These are phyloP conservation scores for Octodonta nipae DNA, from an alignment of 2,888 invertebrate genomes.

Conservation along the genomic window DNA sequence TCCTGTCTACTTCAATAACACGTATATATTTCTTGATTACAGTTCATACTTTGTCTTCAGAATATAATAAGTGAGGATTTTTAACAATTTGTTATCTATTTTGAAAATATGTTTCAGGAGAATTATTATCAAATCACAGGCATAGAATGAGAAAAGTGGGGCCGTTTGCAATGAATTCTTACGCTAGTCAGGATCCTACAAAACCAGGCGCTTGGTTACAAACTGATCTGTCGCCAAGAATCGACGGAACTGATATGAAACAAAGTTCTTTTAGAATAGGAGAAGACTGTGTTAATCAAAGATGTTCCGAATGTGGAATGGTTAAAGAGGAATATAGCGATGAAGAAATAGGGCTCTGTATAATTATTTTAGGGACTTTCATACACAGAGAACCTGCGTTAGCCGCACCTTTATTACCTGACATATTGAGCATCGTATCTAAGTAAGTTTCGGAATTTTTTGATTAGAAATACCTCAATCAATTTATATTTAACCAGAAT, in stretches of 20 bases:
- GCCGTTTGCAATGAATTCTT: constrained; percentile 42
- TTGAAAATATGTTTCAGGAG: too few species aligned
- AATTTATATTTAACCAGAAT: too few species aligned
- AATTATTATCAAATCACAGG: constrained; percentile 35
- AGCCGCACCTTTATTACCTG: constrained; percentile 87
- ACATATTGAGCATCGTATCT: constrained; percentile 76
- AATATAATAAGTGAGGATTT: not conserved
- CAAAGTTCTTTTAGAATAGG: constrained; percentile 53
- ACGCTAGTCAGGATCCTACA: constrained; percentile 39
- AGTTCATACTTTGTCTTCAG: not conserved
- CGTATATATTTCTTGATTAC: not conserved
- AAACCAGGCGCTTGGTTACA: constrained; percentile 44
- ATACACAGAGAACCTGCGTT: constrained; percentile 89
- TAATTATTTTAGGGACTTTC: constrained; percentile 87
- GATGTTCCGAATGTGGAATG: constrained; percentile 83
- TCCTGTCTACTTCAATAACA: constrained; percentile 2
- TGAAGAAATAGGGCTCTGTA: constrained; percentile 87
- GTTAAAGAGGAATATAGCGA: constrained; percentile 87
- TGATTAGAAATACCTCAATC: too few species aligned
- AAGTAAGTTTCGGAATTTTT: constrained; percentile 59
- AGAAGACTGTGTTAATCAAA: constrained; percentile 56
- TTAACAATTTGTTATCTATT: too few species aligned
- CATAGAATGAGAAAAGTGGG: constrained; percentile 42
- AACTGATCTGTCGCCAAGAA: constrained; percentile 30
- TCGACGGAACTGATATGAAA: constrained; percentile 35